Conservation (phyloP, 2,888 invertebrate species). For the Quadriops clusia region DNA sequence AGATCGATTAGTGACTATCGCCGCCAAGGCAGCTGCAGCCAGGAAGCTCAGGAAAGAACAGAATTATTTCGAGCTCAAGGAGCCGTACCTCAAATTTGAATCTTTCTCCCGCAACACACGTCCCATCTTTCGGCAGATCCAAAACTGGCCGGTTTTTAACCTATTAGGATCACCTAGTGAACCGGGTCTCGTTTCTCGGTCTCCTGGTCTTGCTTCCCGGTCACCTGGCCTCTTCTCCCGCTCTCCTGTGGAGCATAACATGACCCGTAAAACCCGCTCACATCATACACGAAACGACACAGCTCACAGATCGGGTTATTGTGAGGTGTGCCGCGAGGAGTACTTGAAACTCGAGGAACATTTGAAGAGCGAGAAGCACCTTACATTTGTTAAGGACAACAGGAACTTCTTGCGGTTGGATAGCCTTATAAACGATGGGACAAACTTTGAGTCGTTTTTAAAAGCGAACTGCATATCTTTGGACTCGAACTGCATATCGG, state of each 20-base stretch:
- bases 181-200: conserved; percentile 29
- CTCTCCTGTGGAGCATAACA: conserved; percentile 33
- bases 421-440: conserved; percentile 51
- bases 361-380: conserved; percentile 60
- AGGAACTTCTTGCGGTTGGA: conserved; percentile 65
- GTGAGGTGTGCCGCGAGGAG: conserved; percentile 69
- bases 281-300: conserved; percentile 27
- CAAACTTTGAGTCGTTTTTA: conserved; percentile 57
- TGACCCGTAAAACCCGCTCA: conserved; percentile 39
- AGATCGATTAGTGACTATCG: conserved; percentile 53
- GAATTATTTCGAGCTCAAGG: conserved; percentile 50
- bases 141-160: conserved; percentile 49
- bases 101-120: conserved; percentile 45
- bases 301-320: conserved; percentile 48
- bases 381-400: conserved; percentile 60
- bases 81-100: conserved; percentile 63
- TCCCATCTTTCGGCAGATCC: conserved; percentile 52
- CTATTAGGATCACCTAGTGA: conserved; percentile 34
- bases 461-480: too few relatives aligned
- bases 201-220: too few relatives aligned
- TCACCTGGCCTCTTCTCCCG: conserved; percentile 30
- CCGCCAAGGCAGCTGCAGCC: conserved; percentile 32
- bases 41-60: conserved; percentile 12
- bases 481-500: too few relatives aligned
- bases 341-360: conserved; percentile 60